These are phyloP conservation scores for Enteromius anoplus DNA, from an alignment of 2,797 vertebrate genomes.

Conservation along the genomic window DNA sequence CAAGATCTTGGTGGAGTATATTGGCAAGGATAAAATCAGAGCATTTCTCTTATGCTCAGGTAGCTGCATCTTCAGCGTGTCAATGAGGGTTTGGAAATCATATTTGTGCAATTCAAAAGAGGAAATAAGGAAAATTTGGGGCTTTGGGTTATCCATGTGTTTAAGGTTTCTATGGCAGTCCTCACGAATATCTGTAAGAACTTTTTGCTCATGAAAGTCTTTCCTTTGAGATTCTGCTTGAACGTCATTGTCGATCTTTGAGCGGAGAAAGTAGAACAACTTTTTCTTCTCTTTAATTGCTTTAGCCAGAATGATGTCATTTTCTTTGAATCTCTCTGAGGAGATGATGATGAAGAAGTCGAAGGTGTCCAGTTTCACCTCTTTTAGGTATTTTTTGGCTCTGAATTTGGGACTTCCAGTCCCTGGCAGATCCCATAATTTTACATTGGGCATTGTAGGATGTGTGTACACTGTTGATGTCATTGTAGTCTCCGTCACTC, in stretches of 20 bases:
- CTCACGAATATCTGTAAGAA: conserved; percentile 40
- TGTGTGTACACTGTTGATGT: conserved; percentile 36
- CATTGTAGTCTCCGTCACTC: conserved; percentile 51
- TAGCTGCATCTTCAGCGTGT: conserved; percentile 35
- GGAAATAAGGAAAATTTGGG: conserved; percentile 49
- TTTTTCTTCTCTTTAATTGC: conserved; percentile 56
- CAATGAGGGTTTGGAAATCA: conserved; percentile 43
- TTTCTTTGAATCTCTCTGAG: conserved; percentile 55
- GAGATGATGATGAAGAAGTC: conserved; percentile 62
- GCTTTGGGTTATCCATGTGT: neutral
- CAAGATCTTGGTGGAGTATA: conserved; percentile 40
- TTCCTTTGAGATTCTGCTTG: conserved; percentile 41
- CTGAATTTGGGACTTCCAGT: conserved; percentile 53
- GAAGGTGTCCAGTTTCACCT: conserved; percentile 54
- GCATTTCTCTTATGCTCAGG: conserved; percentile 26
- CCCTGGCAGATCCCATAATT: conserved; percentile 64
- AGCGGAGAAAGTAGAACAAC: conserved; percentile 61
- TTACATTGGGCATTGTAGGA: conserved; percentile 52
- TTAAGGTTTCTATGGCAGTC: conserved; percentile 41
- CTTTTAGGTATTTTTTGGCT: conserved; percentile 55
- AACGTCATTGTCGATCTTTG: conserved; percentile 55
- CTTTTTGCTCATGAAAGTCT: conserved; percentile 54
- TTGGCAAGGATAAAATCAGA: conserved; percentile 40
- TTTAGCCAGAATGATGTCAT: conserved; percentile 58
- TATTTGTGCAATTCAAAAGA: conserved; percentile 29